phyloP scores from a whole-genome alignment of 2,888 invertebrate genomes.

The Tinea semifulvella region DNA sequence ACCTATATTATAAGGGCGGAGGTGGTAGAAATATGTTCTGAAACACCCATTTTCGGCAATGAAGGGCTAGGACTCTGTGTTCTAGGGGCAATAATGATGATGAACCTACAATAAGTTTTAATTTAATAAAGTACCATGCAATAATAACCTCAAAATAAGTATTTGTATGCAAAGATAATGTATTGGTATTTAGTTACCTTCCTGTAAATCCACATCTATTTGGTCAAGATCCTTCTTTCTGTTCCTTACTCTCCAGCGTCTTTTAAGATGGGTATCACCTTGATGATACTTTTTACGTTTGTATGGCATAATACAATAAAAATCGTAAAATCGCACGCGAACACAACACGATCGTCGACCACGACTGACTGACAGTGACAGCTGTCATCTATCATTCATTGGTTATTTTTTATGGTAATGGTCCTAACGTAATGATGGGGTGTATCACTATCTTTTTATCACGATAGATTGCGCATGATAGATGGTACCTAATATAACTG shows the following conservation, averaged over 20 bases:
- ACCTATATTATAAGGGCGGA: no score
- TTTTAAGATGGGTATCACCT: slow-evolving; percentile 82
- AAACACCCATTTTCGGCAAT: no score
- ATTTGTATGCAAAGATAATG: neutral
- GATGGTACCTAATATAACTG: no score
- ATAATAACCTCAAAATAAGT: slow-evolving; percentile 32
- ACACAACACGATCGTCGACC: neutral
- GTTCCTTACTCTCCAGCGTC: slow-evolving; percentile 78
- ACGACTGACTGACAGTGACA: neutral
- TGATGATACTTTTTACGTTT: slow-evolving; percentile 82
- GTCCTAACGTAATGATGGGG: no score
- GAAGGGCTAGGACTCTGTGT: no score
- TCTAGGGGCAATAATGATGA: no score
- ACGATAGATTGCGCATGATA: no score
- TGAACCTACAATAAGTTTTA: neutral
- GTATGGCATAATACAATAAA: slow-evolving; percentile 66
- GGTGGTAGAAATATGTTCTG: no score
- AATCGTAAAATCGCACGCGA: neutral
- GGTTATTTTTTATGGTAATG: no score
- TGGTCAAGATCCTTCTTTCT: slow-evolving; percentile 83
- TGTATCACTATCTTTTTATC: no score
- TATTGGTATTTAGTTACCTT: slow-evolving; percentile 32
- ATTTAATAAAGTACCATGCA: neutral
- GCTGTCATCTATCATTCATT: no score
- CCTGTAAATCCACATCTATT: slow-evolving; percentile 64